Evolutionary conservation across 2,888 invertebrate species (phyloP), one percentile per base, ranked within the genome.

Genomic region (Eueremaeus valkanovi): DNA sequence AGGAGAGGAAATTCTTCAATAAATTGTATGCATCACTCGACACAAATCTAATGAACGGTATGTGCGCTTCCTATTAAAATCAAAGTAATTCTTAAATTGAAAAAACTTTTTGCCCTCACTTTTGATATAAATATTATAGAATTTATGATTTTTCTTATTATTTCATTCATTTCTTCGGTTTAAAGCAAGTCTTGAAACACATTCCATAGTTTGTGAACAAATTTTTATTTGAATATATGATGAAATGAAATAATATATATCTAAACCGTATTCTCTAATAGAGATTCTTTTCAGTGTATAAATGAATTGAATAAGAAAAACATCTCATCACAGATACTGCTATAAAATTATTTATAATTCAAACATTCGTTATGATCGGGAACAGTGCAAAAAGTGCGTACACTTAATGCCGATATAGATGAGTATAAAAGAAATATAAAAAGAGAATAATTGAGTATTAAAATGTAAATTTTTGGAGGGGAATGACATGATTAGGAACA

Each of bases 21-120:
- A 63, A 33, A 63, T 63, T 63, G 63, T 63, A 63, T 63, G 63
- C 63, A 63, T 63, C 33, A 33, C 63, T 63, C 63, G 63, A 63
- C 63, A 63, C 63, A 63, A 63, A 33, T 63, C 63, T 63, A 63
- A 63, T 63, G 63, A 63, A 63, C 33, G 63, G 63, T 63, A 63
- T 63, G 63, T 63, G 21, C 29, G 31, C 63, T 33, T 63, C 29
- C 63, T 36, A 51, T 51, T 63, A 63, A 33, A 63, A 33, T 55
- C 6, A 31, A 31, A 63, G 63, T 63, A 63, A 58, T 63, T 63
- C 63, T 33, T 63, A 24, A 63, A n/a, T n/a, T n/a, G n/a, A n/a
- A n/a, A 18, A 16, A 21, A 63, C 21, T 24, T 29, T 58, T 63
- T 29, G n/a, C 24, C 33, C 33, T 63, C 63, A 63, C 33, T 51